These are phyloP conservation scores for Rhabdomys pumilio DNA, from an alignment of 2,797 vertebrate genomes.

Conservation along the genomic window DNA sequence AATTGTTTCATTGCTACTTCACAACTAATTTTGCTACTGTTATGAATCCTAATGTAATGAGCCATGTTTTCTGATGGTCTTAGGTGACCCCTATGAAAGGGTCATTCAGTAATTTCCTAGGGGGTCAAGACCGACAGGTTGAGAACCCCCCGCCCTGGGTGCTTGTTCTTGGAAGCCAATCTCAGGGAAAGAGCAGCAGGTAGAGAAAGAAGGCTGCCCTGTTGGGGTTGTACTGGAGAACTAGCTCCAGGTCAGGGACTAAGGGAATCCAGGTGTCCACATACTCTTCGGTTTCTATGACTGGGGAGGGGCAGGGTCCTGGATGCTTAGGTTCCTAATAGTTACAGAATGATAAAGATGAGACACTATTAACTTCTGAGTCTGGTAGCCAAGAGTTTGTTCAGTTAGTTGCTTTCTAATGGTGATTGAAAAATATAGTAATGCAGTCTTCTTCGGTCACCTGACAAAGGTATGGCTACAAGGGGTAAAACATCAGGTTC, in stretches of 20 bases:
- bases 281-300: conserved; percentile 27
- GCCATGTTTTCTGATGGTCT: not conserved
- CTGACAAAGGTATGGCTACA: not conserved
- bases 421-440: not conserved
- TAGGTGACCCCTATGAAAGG: not conserved
- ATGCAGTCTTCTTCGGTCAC: conserved; percentile 19
- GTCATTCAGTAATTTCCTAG: not conserved
- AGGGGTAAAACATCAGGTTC: not conserved
- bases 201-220: not conserved
- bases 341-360: conserved; percentile 40
- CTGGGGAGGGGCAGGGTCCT: not conserved
- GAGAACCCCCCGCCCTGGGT: not conserved
- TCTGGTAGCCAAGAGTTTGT: not conserved
- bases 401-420: conserved; percentile 25
- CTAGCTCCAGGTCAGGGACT: not conserved
- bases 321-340: not conserved
- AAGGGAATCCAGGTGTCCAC: not conserved
- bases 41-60: not conserved
- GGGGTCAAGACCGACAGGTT: not conserved
- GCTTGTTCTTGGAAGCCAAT: not conserved
- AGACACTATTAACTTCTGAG: conserved; percentile 16
- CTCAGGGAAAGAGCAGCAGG: not conserved
- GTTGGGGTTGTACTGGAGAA: not conserved
- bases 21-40: not conserved
- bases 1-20: not conserved